Percentiles rank a stretch among this genome's conserved stretches.
phyloP scores from a whole-genome alignment of 2,888 invertebrate species.

The Drosophila prolongata region DNA sequence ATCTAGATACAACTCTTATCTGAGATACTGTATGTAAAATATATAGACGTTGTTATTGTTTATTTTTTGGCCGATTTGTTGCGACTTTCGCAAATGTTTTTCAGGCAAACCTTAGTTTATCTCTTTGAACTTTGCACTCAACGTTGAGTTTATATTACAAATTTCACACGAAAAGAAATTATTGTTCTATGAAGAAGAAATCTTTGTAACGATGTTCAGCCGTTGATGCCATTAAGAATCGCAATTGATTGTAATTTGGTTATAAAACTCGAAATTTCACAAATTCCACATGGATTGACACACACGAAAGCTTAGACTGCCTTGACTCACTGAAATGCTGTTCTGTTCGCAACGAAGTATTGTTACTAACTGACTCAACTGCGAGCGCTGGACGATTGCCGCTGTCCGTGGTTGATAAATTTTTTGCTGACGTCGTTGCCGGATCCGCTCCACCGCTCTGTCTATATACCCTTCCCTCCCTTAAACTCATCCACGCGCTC shows the following conservation, averaged over 20 bases:
- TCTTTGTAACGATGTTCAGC: constrained; percentile 78
- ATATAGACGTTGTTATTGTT: constrained; percentile 10
- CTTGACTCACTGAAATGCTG: constrained; percentile 49
- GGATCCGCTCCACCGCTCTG: constrained; percentile 1
- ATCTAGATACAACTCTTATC: constrained; percentile 55
- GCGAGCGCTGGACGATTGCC: constrained; percentile 49
- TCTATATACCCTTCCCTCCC: constrained; percentile 15
- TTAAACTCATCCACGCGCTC: constrained; percentile 9
- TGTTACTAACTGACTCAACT: constrained; percentile 67
- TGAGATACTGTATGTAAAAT: constrained; percentile 45
- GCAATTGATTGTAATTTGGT: constrained; percentile 18
- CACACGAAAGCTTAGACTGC: constrained; percentile 46
- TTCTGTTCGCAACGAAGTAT: constrained; percentile 71
- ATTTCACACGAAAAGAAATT: constrained; percentile 47
- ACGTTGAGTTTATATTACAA: constrained; percentile 21
- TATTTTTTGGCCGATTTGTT: constrained; percentile 33
- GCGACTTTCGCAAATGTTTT: constrained; percentile 59
- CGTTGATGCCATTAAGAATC: constrained; percentile 77
- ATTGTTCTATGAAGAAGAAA: constrained; percentile 77
- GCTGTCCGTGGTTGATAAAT: constrained; percentile 33
- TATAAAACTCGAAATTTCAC: constrained; percentile 57
- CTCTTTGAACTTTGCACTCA: constrained; percentile 32
- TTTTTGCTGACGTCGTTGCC: constrained; percentile 36
- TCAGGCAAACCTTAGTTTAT: constrained; percentile 12
- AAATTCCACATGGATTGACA: constrained; percentile 56